Base-by-base conservation (phyloP, 2,113 vertebrate genomes). In the Xenopus laevis region DNA sequence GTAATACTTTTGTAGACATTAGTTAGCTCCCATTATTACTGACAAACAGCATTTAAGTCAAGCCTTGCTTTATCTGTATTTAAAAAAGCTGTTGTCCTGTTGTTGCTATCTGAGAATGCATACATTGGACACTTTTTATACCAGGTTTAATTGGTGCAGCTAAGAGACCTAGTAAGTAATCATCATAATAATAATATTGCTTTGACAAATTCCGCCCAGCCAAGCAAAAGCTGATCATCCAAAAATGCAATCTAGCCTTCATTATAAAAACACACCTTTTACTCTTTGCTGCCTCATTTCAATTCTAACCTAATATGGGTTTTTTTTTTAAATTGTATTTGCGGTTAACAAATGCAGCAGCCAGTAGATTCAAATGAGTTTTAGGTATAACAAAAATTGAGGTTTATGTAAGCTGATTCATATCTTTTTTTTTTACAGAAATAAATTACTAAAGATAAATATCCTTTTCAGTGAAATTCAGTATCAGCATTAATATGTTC, bases 361-460 rank as follows among this genome's bases (percentile, higher is more conserved):
- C 62, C 44, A 65, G 63, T 53, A 73, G 23, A 13, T 60, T 72
- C 64, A 71, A 66, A 73, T n/a, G 10, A 47, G 71, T 52, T 66
- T 73, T 47, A 59, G 63, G 55, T 61, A 44, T 67, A 67, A 74
- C 55, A 75, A 46, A 62, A 44, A 27, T 68, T 62, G 17, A 75
- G 58, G 71, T 75, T 75, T 75, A 68, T 75, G 65, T 75, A 75
- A 68, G 73, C 65, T 68, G 73, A 68, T 75, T 75, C 27, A 62
- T 75, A 68, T 68, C 65, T 62, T 68, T 66, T 57, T 71, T 74
- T 62, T 52, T 73, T 73, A 59, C n/a, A 68, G 65, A 75, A 75
- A 75, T 75, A 75, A 75, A 75, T 75, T 75, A 68, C 73, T 69
- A 68, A 75, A 75, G 73, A 75, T 75, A 75, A 75, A 75, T 75